These are phyloP conservation scores for Drosophila anomalata DNA, from an alignment of 2,888 invertebrate genomes.

Conservation along the genomic window DNA sequence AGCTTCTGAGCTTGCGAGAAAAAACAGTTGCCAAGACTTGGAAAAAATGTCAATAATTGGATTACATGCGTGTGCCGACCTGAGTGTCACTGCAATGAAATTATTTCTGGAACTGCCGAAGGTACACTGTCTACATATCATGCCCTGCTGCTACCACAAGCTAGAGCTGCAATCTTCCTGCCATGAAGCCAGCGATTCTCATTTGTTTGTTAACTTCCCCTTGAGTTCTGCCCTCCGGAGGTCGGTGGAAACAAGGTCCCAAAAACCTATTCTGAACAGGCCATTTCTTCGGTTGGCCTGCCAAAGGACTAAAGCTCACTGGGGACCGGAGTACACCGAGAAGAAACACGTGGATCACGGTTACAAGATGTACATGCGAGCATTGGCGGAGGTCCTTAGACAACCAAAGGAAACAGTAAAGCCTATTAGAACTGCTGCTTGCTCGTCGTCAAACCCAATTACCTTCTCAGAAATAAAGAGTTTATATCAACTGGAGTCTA, in stretches of 20 bases:
- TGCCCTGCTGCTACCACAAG: slow-evolving; percentile 93
- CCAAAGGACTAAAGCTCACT: slow-evolving; percentile 87
- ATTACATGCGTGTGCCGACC: slow-evolving; percentile 91
- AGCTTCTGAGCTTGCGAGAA: slow-evolving; percentile 79
- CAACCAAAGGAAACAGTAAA: slow-evolving; percentile 73
- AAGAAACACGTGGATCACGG: slow-evolving; percentile 83
- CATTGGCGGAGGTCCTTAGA: slow-evolving; percentile 87
- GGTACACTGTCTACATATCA: slow-evolving; percentile 86
- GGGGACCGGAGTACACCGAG: slow-evolving; percentile 84
- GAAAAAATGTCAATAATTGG: slow-evolving; percentile 85
- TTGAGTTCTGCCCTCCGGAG: slow-evolving; percentile 85
- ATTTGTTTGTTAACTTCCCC: slow-evolving; percentile 88
- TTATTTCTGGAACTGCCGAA: slow-evolving; percentile 86
- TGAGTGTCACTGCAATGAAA: slow-evolving; percentile 88
- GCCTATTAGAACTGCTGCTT: background rate
- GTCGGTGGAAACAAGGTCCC: slow-evolving; percentile 69
- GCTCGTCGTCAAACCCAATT: background rate
- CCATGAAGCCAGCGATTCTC: background rate
- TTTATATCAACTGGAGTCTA: slow-evolving; percentile 63
- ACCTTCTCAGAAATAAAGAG: slow-evolving; percentile 53
- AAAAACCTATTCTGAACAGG: slow-evolving; percentile 84
- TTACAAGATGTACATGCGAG: slow-evolving; percentile 86
- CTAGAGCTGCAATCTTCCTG: slow-evolving; percentile 81
- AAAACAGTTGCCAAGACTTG: slow-evolving; percentile 4
- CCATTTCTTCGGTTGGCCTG: slow-evolving; percentile 90